phyloP scores from a whole-genome alignment of 2,113 vertebrate species.

The Odontophorus gujanensis region DNA sequence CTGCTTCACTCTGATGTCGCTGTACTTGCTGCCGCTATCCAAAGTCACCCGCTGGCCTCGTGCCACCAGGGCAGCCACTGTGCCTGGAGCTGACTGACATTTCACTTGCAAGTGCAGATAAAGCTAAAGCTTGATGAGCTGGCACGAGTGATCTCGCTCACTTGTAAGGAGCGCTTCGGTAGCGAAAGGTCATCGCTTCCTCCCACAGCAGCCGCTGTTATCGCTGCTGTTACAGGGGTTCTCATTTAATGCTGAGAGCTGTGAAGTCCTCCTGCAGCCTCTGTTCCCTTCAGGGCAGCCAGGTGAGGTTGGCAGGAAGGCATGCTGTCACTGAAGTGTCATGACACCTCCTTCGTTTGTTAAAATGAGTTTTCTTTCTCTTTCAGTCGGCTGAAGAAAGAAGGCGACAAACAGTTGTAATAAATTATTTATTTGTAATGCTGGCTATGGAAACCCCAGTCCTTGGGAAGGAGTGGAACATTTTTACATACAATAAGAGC shows the following conservation, averaged over 20 bases:
- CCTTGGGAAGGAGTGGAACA: constrained; percentile 80
- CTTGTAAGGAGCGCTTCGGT: neutral
- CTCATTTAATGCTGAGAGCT: neutral
- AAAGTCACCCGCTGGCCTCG: neutral
- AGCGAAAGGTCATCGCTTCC: neutral
- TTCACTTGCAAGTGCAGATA: neutral
- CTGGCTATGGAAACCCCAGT: constrained; percentile 83
- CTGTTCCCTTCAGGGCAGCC: neutral
- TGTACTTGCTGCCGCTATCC: neutral
- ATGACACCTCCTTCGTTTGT: neutral
- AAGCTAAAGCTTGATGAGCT: neutral
- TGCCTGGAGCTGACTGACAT: neutral
- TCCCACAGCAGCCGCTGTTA: neutral
- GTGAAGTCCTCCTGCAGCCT: neutral
- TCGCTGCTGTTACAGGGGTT: neutral
- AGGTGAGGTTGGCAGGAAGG: neutral
- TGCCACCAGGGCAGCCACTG: neutral
- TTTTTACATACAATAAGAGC: constrained; percentile 84
- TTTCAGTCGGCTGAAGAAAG: constrained; percentile 98
- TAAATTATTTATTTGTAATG: constrained; percentile 81
- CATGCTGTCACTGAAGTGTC: neutral
- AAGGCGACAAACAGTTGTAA: constrained; percentile 99
- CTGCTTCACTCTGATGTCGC: neutral
- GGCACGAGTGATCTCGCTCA: neutral
- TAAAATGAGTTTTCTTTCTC: constrained; percentile 47